Evolutionary conservation across 2,113 vertebrate genomes (phyloP), one percentile per base, ranked within the genome.

Genomic region (Lethenteron camtschaticum): DNA sequence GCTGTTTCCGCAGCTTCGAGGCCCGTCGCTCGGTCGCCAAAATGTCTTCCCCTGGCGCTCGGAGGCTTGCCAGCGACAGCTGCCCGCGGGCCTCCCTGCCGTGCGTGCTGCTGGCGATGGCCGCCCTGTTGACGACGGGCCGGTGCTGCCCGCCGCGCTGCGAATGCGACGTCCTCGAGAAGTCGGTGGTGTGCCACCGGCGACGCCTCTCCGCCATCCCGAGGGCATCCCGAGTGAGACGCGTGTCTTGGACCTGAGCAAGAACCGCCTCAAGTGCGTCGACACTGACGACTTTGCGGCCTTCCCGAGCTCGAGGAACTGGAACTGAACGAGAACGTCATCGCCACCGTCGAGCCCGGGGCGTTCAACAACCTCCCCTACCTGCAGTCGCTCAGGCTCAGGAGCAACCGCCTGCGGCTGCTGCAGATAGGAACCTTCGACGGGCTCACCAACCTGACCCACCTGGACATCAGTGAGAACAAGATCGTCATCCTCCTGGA

Each of bases 401-500:
- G 92, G 72, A 95, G 92, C 84, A 99, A 99, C 79, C 88, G 94
- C 74, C 86, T 99, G 57, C 95, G 96, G 77, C 84, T 99, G 73
- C 96, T 99, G 75, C 91, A 89, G 56, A 80, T 95, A 10, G 90
- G 92, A 9, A 92, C 96, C 69, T 96, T 99, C 78, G 95, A 90
- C 0, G 92, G 91, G 76, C 87, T 99, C 76, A 97, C 89, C 76
- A 99, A 99, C 77, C 88, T 99, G 71, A 99, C 94, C 72, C 84
- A 85, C 78, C 83, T 99, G 82, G 94, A 99, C 81, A 95, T 99
- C 80, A 99, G 94, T 68, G 92, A 96, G 80, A 99, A 99, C 79
- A 96, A 95, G 82, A 96, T 99, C 69, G 92, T 99, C 76, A 97
- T 99, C 76, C 86, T 99, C 74, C 80, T 96, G 80, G 94, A 99